Base-by-base conservation (phyloP, 2,113 vertebrate genomes). In the Phalacrocorax aristotelis region DNA sequence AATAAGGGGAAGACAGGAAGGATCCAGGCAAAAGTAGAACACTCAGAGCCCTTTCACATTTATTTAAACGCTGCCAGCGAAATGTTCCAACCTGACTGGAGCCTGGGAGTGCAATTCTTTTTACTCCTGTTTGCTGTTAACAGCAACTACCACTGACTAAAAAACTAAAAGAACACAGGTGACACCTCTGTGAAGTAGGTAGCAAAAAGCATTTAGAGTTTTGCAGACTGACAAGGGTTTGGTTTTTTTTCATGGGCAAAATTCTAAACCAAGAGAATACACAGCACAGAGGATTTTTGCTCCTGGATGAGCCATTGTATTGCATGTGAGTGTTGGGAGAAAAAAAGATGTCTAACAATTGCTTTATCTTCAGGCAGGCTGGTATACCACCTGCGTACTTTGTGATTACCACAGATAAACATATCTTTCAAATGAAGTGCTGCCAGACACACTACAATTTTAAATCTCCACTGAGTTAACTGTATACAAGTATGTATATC, bases 231-330 rank as follows among this genome's bases (percentile, higher is more conserved):
- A 38, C 40, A 82, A 20, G 11, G 27, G 4, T 58, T 83, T 69
- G 10, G 42, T 44, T 44, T 11, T 84, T 89, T 65, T 60, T 68
- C 44, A 40, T 34, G 36, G 62, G 44, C 15, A 44, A 2, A 83
- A 51, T 87, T 89, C 66, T 74, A 82, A 89, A 83, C n/a, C 25
- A 46, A 48, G 42, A 14, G 21, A 77, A 80, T 80, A 86, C 22
- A 52, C 2, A 83, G 7, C 29, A 21, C 13, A 38, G 32, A 55
- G 20, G 55, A 51, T 42, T 83, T 92, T 91, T 68, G 20, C 34
- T 87, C 26, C 14, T 0, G 0, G 11, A 10, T 52, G 29, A 82
- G 9, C 61, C 11, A n/a, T 48, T 89, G 34, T 5, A 15, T 69
- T 58, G 21, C 11, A 7, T 60, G 10, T 71, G 42, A 76, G 30